Percentiles rank a stretch among this genome's conserved stretches.
phyloP scores from a whole-genome alignment of 2,888 invertebrate genomes.

The Orchesella flavescens region DNA sequence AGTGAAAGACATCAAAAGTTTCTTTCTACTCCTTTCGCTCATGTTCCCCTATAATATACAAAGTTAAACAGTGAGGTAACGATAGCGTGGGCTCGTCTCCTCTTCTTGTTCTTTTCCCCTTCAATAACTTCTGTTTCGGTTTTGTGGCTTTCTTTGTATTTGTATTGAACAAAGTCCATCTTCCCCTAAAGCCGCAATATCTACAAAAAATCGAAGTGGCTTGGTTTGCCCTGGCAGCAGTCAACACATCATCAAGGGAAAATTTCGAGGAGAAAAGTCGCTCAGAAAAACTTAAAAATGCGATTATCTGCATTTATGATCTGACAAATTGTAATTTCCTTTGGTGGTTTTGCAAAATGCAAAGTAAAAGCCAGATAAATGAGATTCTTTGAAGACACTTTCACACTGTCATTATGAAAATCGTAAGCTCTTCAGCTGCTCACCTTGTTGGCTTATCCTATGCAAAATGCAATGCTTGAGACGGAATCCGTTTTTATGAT shows the following conservation, averaged over 20 bases:
- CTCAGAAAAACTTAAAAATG: slow-evolving; percentile 15
- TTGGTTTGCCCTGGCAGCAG: neutral
- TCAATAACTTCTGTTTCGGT: slow-evolving; percentile 24
- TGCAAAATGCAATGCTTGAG: too few species aligned
- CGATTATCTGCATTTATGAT: slow-evolving; percentile 25
- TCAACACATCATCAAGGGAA: neutral
- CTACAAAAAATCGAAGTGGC: too few species aligned
- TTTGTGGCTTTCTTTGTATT: slow-evolving; percentile 6
- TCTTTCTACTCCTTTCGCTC: slow-evolving; percentile 6
- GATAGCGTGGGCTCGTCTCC: slow-evolving; percentile 1
- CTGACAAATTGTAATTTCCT: neutral
- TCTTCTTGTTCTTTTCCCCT: slow-evolving; percentile 16
- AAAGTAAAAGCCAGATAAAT: too few species aligned
- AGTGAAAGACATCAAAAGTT: slow-evolving; percentile 31
- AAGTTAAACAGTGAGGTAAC: slow-evolving; percentile 13
- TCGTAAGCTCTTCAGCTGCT: too few species aligned
- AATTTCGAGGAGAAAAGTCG: slow-evolving; percentile 11
- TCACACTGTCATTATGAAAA: too few species aligned
- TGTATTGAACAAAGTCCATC: too few species aligned
- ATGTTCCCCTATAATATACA: neutral
- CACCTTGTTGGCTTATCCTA: too few species aligned
- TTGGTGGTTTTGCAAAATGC: too few species aligned
- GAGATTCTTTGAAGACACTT: too few species aligned
- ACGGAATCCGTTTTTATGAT: too few species aligned
- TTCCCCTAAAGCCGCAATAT: neutral